Conservation (phyloP, 2,113 vertebrate species). For the Fukomys damarensis region DNA sequence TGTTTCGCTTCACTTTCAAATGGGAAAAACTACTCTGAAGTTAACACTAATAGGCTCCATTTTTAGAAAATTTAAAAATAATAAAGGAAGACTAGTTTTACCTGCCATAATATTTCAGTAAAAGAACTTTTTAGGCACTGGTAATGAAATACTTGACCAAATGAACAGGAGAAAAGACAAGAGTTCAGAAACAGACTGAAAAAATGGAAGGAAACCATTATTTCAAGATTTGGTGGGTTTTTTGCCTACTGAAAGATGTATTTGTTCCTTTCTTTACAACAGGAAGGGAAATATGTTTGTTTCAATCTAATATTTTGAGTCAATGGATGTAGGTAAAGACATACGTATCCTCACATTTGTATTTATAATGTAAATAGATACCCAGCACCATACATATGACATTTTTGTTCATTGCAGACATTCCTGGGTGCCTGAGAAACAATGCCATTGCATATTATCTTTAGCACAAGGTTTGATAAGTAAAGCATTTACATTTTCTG, state of each 20-base stretch:
- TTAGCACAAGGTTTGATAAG: slow-evolving; percentile 69
- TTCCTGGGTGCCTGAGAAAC: slow-evolving; percentile 51
- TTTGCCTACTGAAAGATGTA: not conserved
- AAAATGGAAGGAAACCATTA: not conserved
- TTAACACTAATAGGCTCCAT: not conserved
- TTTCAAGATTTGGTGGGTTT: slow-evolving; percentile 10
- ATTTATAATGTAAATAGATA: not conserved
- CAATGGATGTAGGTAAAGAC: not conserved
- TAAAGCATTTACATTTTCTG: slow-evolving; percentile 75
- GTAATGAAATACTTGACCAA: slow-evolving; percentile 6
- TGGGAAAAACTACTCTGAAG: not conserved
- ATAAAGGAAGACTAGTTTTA: not conserved
- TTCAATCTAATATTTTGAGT: slow-evolving; percentile 25
- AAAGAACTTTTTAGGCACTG: not conserved
- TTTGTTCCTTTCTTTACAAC: slow-evolving; percentile 47
- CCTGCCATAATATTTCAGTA: not conserved
- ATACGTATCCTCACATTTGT: not conserved
- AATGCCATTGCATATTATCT: slow-evolving; percentile 62
- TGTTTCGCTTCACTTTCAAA: slow-evolving; percentile 30
- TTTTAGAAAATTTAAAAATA: slow-evolving; percentile 41
- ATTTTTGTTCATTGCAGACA: slow-evolving; percentile 44
- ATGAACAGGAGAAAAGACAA: not conserved
- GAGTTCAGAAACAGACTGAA: not conserved
- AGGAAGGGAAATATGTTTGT: not conserved
- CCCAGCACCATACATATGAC: not conserved